Base-by-base conservation (phyloP, 1,140 invertebrate species). In the Bombus confusus region DNA sequence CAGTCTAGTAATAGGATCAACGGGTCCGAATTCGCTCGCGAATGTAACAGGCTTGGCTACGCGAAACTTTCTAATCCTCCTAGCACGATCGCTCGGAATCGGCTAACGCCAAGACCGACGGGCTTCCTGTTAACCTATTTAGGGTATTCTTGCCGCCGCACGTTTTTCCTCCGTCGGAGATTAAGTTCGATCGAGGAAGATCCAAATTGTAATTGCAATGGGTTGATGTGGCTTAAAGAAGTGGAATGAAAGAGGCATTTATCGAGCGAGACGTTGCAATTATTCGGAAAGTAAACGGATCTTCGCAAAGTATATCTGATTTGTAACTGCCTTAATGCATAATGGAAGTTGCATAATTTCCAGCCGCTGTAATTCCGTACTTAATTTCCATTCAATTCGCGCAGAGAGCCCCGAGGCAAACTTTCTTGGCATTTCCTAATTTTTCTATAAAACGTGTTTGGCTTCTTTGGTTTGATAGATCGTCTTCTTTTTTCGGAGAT, bases 11-110 rank as follows among this genome's bases (percentile, higher is more conserved):
- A 82, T 66, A 62, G 72, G 80, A 82, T 82, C 72, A 75, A 15
- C 28, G 4, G 1, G 76, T 28, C 59, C 13, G 78, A 80, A 47
- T 80, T 62, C 12, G 37, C 12, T 57, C 31, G 73, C 13, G 75
- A 77, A 77, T 31, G 41, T 66, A 82, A 75, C 80, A 82, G 52
- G 52, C 69, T 71, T 62, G 71, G 31, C 59, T 62, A 64, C 34
- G 5, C 39, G 72, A 82, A 82, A 82, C 18, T 82, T 82, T 66
- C 80, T 75, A 75, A 73, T 74, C 80, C 80, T 64, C 39, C 57
- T 64, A 37, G 59, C 39, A 1, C n/a, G 59, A 43, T 31, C 41
- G 25, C 62, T 79, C 62, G 22, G 31, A 82, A 74, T 80, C 47
- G 34, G 28, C 34, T 28, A 47, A 47, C 64, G 66, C 25, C 9